Evolutionary conservation across 2,113 vertebrate genomes (phyloP), one percentile per base, ranked within the genome.

Genomic region (Tamias sibiricus): DNA sequence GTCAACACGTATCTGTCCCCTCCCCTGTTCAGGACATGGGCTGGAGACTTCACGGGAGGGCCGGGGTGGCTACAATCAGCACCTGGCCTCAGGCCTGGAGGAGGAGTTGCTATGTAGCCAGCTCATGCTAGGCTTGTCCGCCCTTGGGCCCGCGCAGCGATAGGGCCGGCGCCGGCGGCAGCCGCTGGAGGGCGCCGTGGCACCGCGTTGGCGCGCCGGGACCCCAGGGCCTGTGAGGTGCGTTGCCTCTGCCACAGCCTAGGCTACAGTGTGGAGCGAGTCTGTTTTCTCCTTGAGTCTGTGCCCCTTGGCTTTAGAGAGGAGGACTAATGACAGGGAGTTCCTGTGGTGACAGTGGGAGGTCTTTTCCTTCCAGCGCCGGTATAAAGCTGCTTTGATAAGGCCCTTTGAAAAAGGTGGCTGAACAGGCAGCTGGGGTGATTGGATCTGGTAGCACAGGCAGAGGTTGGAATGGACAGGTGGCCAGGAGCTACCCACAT

Each of bases 131-230:
- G 37, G 24, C 14, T 62, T 0, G 8, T 6, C 37, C 28, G 32
- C 59, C 52, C 14, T 64, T 37, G n/a, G 28, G 71, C 59, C 32
- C 42, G 8, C 4, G 44, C 47, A 0, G 26, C 28, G 16, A 17
- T 30, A 62, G 87, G 44, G 49, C 17, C n/a, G 22, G 0, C 7
- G 49, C 17, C n/a, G 22, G 0, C 7, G 3, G 24, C 5, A 44
- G 75, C 95, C 97, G 35, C 91, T 87, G 2, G 97, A 37, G 74
- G 93, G 86, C 91, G 89, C 86, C 28, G 37, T 7, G 0, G 69
- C 42, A 44, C 91, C 64, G 79, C 28, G 42, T 77, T 71, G 83
- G 81, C 35, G 19, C 2, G 47, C 74, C 6, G 4, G 54, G 57
- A 44, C 4, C 37, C 42, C 4, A 8, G 3, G 52, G 57, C 12